Conservation (phyloP, 2,797 vertebrate genomes). For the Ceryle rudis region DNA sequence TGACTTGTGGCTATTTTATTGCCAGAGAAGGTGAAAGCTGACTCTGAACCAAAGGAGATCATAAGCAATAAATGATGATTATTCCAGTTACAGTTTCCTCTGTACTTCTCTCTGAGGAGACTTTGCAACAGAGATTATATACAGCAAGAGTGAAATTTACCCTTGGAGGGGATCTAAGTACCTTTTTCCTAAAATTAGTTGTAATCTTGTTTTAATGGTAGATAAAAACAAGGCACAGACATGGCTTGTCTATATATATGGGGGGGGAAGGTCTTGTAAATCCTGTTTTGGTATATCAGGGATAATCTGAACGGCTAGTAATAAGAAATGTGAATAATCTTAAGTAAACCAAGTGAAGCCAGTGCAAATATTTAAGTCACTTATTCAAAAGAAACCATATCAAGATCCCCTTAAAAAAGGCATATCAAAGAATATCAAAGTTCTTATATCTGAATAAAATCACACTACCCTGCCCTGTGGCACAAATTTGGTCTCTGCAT, state of each 20-base stretch:
- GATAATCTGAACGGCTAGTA: constrained; percentile 47
- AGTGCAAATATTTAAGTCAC: constrained; percentile 23
- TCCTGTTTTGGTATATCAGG: constrained; percentile 51
- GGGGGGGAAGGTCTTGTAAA: background rate
- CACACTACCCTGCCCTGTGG: background rate
- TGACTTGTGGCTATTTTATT: background rate
- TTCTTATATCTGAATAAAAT: background rate
- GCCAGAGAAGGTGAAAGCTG: constrained; percentile 23
- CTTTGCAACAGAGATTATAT: constrained; percentile 35
- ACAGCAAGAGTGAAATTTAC: constrained; percentile 51
- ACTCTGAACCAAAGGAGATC: background rate
- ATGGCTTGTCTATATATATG: background rate
- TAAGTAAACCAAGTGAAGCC: constrained; percentile 3
- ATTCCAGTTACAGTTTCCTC: constrained; percentile 3
- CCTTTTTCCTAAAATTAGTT: constrained; percentile 43
- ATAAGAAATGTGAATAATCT: constrained; percentile 35
- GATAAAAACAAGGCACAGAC: constrained; percentile 36
- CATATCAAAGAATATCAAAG: background rate
- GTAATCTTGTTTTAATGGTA: constrained; percentile 66
- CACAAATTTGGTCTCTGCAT: background rate
- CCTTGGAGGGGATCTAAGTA: constrained; percentile 52
- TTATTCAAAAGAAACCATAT: background rate
- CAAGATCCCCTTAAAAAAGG: background rate
- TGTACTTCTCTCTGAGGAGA: constrained; percentile 38
- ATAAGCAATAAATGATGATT: constrained; percentile 43